Percentiles rank a stretch among this genome's conserved stretches.
These are phyloP conservation scores for Crocallis elinguaria DNA, from an alignment of 2,888 invertebrate species.

Conservation along the genomic window DNA sequence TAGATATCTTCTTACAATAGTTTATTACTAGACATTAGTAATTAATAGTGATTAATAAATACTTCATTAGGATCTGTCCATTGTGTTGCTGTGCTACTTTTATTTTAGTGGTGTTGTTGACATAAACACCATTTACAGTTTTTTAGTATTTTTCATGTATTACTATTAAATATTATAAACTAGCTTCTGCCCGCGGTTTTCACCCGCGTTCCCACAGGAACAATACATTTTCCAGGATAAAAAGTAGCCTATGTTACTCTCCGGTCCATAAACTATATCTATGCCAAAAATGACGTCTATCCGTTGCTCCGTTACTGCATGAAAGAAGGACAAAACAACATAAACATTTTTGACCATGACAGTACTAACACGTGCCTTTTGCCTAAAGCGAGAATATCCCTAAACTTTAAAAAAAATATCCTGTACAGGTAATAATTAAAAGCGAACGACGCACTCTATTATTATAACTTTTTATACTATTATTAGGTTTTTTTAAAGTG, in stretches of 20 bases:
- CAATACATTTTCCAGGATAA: too few relatives aligned
- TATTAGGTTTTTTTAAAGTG: slow-evolving; percentile 7
- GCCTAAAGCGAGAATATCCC: slow-evolving; percentile 41
- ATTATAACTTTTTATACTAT: slow-evolving; percentile 19
- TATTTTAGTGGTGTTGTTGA: background rate
- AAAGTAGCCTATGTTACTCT: too few relatives aligned
- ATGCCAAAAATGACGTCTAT: too few relatives aligned
- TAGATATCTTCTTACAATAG: background rate
- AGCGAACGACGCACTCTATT: slow-evolving; percentile 30
- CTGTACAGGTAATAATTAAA: slow-evolving; percentile 45
- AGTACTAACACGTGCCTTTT: slow-evolving; percentile 46
- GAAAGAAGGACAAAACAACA: too few relatives aligned
- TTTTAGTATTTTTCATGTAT: too few relatives aligned
- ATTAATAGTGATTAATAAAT: slow-evolving; percentile 1
- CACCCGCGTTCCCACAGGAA: too few relatives aligned
- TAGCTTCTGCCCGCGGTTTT: too few relatives aligned
- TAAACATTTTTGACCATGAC: slow-evolving; percentile 20
- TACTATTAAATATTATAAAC: too few relatives aligned
- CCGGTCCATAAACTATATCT: too few relatives aligned
- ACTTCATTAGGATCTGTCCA: background rate
- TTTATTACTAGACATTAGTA: background rate
- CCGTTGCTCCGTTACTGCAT: too few relatives aligned
- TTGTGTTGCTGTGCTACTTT: background rate
- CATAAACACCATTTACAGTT: too few relatives aligned
- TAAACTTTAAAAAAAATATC: slow-evolving; percentile 24